These are phyloP conservation scores for Patella pellucida DNA, from an alignment of 2,888 invertebrate species.

Conservation along the genomic window DNA sequence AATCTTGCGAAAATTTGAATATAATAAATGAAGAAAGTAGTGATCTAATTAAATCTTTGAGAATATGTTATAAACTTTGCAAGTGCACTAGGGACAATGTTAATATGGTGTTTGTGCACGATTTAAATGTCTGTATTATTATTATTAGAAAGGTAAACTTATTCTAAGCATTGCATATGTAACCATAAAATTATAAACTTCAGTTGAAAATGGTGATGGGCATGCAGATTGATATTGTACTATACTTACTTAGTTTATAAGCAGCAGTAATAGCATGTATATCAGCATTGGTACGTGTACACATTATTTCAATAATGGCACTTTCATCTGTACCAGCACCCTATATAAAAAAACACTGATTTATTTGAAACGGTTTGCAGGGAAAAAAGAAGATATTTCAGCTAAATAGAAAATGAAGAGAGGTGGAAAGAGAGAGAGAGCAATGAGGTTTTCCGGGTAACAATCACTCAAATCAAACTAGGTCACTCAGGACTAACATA, in stretches of 20 bases:
- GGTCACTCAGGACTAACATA: no score
- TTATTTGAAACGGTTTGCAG: no score
- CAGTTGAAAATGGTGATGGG: not conserved
- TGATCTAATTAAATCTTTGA: not conserved
- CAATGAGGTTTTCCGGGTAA: no score
- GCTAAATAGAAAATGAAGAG: no score
- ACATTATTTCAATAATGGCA: constrained; percentile 86
- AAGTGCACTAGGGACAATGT: no score
- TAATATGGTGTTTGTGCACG: no score
- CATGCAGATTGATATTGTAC: not conserved
- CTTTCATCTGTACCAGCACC: constrained; percentile 91
- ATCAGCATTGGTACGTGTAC: constrained; percentile 74
- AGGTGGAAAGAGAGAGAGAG: no score
- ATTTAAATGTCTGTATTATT: no score
- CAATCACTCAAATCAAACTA: no score
- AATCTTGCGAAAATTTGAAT: not conserved
- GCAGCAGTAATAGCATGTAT: constrained; percentile 78
- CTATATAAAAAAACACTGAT: constrained; percentile 56
- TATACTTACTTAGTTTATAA: constrained; percentile 55
- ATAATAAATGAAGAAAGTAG: not conserved
- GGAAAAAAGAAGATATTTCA: no score
- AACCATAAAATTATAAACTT: not conserved
- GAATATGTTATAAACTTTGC: no score
- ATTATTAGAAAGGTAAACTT: not conserved
- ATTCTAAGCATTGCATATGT: not conserved